Percentiles rank a stretch among this genome's conserved stretches.
These are phyloP conservation scores for Herpailurus yagouaroundi DNA, from an alignment of 2,113 vertebrate species.

Conservation along the genomic window DNA sequence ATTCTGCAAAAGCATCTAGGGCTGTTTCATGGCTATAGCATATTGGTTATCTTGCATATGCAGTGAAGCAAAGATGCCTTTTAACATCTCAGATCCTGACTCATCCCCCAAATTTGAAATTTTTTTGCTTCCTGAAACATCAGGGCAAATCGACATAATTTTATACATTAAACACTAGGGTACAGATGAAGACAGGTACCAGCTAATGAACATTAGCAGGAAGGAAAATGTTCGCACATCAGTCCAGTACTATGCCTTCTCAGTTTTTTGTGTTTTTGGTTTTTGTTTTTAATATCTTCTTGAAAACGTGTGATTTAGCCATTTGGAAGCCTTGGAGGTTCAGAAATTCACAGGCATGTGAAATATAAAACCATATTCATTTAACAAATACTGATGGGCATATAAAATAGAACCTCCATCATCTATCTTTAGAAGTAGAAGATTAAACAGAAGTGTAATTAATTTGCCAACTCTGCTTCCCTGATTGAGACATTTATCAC, in stretches of 20 bases:
- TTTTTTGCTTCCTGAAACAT: constrained; percentile 44
- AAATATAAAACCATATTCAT: constrained; percentile 48
- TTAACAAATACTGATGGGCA: constrained; percentile 45
- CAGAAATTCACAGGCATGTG: constrained; percentile 56
- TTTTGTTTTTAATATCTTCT: constrained; percentile 62
- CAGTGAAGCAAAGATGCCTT: constrained; percentile 8
- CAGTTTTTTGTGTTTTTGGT: background rate
- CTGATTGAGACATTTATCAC: constrained; percentile 58
- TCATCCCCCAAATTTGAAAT: constrained; percentile 33
- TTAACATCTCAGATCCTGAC: background rate
- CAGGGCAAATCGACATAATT: background rate
- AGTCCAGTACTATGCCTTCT: constrained; percentile 22
- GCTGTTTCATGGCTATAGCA: background rate
- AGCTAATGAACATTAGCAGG: constrained; percentile 10
- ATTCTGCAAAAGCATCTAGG: background rate
- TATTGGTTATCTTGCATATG: background rate
- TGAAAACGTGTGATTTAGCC: constrained; percentile 58
- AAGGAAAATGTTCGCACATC: background rate
- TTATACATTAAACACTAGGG: background rate
- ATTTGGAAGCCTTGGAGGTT: constrained; percentile 57
- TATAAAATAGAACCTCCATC: constrained; percentile 19
- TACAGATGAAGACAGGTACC: background rate
- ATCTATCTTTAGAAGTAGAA: constrained; percentile 58
- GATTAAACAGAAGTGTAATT: constrained; percentile 67
- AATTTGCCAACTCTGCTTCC: constrained; percentile 57